These are phyloP conservation scores for Amblyjoppa fuscipennis DNA, from an alignment of 2,888 invertebrate genomes.

Conservation along the genomic window DNA sequence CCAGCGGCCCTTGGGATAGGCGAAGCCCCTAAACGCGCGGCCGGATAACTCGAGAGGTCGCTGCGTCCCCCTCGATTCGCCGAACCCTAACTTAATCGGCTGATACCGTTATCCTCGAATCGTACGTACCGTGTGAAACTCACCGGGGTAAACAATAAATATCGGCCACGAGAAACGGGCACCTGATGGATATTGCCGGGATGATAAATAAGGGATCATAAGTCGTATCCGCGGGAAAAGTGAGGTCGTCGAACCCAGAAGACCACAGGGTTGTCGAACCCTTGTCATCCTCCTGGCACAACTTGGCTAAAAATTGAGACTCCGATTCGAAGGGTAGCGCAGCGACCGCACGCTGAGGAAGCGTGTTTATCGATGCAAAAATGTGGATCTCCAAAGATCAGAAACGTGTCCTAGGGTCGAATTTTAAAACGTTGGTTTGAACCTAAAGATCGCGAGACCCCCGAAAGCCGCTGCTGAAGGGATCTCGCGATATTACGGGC, in stretches of 20 bases:
- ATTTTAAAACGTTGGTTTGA: too few relatives aligned
- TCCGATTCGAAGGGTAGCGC: too few relatives aligned
- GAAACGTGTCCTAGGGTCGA: too few relatives aligned
- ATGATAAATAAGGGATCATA: conserved; percentile 35
- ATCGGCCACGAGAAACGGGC: conserved; percentile 62
- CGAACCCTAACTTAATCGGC: conserved; percentile 66
- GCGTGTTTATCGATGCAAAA: too few relatives aligned
- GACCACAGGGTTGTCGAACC: not conserved
- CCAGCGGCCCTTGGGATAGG: not conserved
- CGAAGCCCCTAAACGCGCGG: conserved; percentile 40
- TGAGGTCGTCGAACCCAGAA: not conserved
- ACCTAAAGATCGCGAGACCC: too few relatives aligned
- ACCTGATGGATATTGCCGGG: conserved; percentile 59
- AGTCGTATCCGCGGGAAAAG: not conserved
- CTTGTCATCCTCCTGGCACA: not conserved
- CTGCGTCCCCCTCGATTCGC: conserved; percentile 39
- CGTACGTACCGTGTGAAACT: conserved; percentile 64
- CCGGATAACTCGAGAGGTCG: conserved; percentile 54
- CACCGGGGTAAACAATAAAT: conserved; percentile 69
- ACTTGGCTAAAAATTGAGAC: not conserved
- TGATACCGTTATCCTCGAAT: conserved; percentile 52
- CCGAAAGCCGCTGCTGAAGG: not conserved
- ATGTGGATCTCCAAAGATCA: too few relatives aligned
- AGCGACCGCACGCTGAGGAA: too few relatives aligned
- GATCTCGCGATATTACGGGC: conserved; percentile 22